phyloP scores from a whole-genome alignment of 2,888 invertebrate species.

The Galerucella calmariensis region DNA sequence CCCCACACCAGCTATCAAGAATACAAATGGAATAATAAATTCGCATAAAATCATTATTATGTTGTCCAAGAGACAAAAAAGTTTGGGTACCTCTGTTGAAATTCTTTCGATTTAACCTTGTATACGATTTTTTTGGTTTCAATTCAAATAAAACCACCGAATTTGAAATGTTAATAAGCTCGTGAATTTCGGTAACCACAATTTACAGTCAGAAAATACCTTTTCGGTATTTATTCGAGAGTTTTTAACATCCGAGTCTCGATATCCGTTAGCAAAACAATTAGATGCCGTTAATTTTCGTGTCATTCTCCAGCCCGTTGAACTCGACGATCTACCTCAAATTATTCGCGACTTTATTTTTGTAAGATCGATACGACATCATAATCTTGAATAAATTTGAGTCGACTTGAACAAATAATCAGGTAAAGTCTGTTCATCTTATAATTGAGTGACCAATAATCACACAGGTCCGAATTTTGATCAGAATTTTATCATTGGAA shows the following conservation, averaged over 20 bases:
- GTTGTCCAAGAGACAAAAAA: too few relatives aligned
- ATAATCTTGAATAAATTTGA: too few relatives aligned
- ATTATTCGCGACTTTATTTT: not conserved
- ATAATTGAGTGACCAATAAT: too few relatives aligned
- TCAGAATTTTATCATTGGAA: too few relatives aligned
- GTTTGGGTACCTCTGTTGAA: too few relatives aligned
- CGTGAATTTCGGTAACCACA: not conserved
- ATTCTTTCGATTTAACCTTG: not conserved
- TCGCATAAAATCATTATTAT: too few relatives aligned
- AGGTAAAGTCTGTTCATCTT: too few relatives aligned
- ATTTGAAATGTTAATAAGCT: not conserved
- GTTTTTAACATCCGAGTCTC: not conserved
- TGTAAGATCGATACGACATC: too few relatives aligned
- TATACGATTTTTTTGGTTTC: not conserved
- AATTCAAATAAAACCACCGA: not conserved
- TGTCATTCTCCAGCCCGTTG: not conserved
- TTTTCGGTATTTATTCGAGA: not conserved
- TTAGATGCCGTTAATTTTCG: constrained; percentile 4
- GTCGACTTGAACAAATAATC: too few relatives aligned
- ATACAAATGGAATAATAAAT: too few relatives aligned
- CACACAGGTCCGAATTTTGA: too few relatives aligned
- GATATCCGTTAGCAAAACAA: not conserved
- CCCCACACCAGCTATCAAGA: too few relatives aligned
- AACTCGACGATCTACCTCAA: not conserved
- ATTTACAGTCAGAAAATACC: not conserved